These are phyloP conservation scores for Kryphioiulus occultus DNA, from an alignment of 2,888 invertebrate genomes.

Conservation along the genomic window DNA sequence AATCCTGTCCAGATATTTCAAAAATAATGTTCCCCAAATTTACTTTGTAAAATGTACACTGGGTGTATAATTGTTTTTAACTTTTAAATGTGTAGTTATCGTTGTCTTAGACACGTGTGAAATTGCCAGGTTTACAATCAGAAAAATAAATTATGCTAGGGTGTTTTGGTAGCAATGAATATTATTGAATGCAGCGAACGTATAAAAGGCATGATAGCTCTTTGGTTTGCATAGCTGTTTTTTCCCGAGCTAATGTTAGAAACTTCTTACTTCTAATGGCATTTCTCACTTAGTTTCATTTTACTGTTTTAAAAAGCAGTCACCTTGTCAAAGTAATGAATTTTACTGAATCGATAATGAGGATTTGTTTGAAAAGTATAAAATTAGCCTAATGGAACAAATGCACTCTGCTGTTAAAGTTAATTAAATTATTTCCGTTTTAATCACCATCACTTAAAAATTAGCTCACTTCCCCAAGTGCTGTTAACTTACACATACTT, in stretches of 20 bases:
- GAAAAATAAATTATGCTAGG: background rate
- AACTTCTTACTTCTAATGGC: background rate
- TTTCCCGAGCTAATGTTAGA: background rate
- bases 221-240: background rate
- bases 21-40: background rate
- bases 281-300: background rate
- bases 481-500: background rate
- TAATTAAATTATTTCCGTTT: too few relatives aligned
- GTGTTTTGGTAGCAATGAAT: background rate
- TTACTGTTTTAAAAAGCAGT: background rate
- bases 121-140: background rate
- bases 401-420: too few relatives aligned
- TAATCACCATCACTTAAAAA: too few relatives aligned
- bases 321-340: too few relatives aligned
- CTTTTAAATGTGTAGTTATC: background rate
- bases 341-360: too few relatives aligned
- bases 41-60: background rate
- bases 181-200: background rate
- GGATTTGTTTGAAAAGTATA: too few relatives aligned
- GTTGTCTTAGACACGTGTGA: background rate
- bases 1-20: background rate
- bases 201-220: background rate
- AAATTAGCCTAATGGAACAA: too few relatives aligned
- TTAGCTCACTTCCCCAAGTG: background rate
- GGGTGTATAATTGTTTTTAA: background rate